phyloP scores from a whole-genome alignment of 2,797 vertebrate species.

The Tragelaphus oryx region DNA sequence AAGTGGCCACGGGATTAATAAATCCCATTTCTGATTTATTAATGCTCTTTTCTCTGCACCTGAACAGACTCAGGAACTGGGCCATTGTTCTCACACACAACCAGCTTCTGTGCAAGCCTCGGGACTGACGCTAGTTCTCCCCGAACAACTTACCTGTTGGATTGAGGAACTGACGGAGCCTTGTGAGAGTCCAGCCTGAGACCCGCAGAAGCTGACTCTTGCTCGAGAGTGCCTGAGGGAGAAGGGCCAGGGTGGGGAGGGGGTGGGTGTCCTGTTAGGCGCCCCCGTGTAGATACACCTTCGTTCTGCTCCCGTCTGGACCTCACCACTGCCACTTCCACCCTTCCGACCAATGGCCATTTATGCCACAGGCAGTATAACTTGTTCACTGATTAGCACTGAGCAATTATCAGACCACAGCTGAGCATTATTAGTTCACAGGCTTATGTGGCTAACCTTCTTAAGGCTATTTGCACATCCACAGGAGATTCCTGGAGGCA shows the following conservation, averaged over 20 bases:
- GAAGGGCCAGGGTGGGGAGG: not conserved
- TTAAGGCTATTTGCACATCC: not conserved
- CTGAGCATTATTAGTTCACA: not conserved
- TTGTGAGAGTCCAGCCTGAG: not conserved
- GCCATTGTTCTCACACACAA: not conserved
- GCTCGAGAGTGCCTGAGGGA: not conserved
- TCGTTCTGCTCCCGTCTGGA: rapidly evolving
- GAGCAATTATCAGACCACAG: not conserved
- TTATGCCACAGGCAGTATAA: not conserved
- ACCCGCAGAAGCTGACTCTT: not conserved
- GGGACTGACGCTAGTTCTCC: not conserved
- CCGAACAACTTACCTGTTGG: not conserved
- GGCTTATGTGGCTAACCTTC: not conserved
- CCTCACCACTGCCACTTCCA: not conserved
- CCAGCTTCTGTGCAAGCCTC: not conserved
- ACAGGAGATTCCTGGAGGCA: not conserved
- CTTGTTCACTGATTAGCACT: not conserved
- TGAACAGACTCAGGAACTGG: not conserved
- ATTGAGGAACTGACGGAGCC: not conserved
- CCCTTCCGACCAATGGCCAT: not conserved
- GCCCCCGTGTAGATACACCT: not conserved
- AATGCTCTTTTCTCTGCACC: not conserved
- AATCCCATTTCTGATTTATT: not conserved
- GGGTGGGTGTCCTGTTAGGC: no score
- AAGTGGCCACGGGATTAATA: not conserved